Base-by-base conservation (phyloP, 2,113 vertebrate species). In the Ia io region DNA sequence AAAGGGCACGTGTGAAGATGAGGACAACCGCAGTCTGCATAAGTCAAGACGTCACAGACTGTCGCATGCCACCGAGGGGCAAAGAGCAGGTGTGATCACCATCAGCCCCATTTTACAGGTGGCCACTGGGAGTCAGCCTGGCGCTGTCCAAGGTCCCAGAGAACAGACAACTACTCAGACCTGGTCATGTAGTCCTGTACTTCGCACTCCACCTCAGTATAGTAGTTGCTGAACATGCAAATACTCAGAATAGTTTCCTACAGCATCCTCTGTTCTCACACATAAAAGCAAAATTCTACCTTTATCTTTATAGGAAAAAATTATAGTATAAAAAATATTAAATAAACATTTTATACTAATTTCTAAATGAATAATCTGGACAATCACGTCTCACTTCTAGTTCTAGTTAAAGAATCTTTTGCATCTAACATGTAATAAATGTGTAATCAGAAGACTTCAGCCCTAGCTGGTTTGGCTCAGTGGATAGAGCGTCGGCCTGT, bases 171-270 rank as follows among this genome's bases (percentile, higher is more conserved):
- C 18, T 17, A 9, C 44, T 65, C 17, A 78, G 59, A 42, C 47
- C 51, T 37, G 35, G 18, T 69, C 35, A 42, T 12, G 73, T 22
- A 76, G 82, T 8, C 51, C 6, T 30, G 51, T 10, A 30, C n/a
- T n/a, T 35, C n/a, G 40, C 49, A 63, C 14, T 91, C 44, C 9
- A 61, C 51, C 82, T 65, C 56, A 22, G 5, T n/a, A 30, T 2
- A 96, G n/a, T 49, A 96, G n/a, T 42, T 90, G 56, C n/a, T 63
- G 78, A 90, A 49, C 65, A 95, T 10, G n/a, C 25, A 94, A 83
- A 51, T 47, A 71, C 4, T 42, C 17, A 90, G 25, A 92, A 70
- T 5, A 12, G 37, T 61, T 85, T 85, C 65, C 53, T 42, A 93
- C 17, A 90, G 17, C n/a, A 59, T 80, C 63, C 23, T 90, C 44